Conservation (phyloP, 2,888 invertebrate species). For the Acanthosepion esculentum region DNA sequence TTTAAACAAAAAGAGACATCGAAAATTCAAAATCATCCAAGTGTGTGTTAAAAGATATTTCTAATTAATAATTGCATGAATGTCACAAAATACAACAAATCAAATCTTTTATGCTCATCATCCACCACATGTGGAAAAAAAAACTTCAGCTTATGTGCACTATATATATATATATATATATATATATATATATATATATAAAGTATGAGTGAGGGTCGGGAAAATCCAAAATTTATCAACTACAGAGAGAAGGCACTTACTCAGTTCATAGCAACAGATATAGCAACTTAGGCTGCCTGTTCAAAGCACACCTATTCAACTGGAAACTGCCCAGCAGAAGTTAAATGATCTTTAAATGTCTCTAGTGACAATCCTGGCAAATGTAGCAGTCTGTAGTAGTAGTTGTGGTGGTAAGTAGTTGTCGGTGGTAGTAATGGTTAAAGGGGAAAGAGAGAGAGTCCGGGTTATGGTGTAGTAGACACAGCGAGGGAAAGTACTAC, state of each 20-base stretch:
- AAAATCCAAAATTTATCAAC: not conserved
- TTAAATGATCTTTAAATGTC: conserved; percentile 33
- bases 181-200: too few species aligned
- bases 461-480: not conserved
- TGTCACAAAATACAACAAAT: too few species aligned
- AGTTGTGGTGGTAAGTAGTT: not conserved
- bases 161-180: too few species aligned
- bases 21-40: too few species aligned
- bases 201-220: not conserved
- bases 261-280: conserved; percentile 24
- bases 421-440: not conserved
- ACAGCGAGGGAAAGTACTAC: too few species aligned
- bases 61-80: too few species aligned
- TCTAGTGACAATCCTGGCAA: not conserved
- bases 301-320: conserved; percentile 42
- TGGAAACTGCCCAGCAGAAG: conserved; percentile 33
- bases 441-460: not conserved
- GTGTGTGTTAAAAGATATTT: too few species aligned
- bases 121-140: too few species aligned
- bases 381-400: not conserved
- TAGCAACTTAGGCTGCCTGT: not conserved
- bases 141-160: too few species aligned
- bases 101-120: too few species aligned
- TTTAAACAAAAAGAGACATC: too few species aligned
- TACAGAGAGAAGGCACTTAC: not conserved